A percentile compares a stretch with the other conserved stretches of the same genome.
Conservation (phyloP, 1,140 invertebrate species). For the Globodera rostochiensis region DNA sequence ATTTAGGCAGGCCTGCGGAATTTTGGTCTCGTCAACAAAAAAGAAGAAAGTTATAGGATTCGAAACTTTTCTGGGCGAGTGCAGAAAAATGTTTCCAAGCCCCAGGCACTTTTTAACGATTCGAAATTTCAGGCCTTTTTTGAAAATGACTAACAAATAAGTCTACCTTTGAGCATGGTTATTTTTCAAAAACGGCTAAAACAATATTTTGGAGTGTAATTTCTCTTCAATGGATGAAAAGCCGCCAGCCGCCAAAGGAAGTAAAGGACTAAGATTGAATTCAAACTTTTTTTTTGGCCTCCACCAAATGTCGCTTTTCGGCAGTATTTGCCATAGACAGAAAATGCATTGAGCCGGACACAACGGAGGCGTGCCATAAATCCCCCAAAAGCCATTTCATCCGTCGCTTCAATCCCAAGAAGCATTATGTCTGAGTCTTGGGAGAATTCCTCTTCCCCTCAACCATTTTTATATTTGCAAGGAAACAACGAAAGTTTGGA, state of each 20-base stretch:
- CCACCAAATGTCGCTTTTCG: neutral
- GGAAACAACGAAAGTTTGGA: neutral
- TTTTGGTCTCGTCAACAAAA: no score
- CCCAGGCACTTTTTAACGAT: no score
- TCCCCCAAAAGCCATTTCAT: neutral
- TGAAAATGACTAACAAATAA: no score
- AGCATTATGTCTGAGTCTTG: neutral
- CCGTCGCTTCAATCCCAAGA: neutral
- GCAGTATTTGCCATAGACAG: neutral
- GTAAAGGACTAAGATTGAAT: conserved; percentile 1
- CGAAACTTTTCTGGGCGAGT: no score
- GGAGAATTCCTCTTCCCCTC: neutral
- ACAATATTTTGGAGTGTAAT: neutral
- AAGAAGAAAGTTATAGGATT: no score
- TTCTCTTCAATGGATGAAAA: neutral
- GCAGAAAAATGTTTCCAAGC: no score
- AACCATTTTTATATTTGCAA: conserved; percentile 1
- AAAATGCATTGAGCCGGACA: neutral
- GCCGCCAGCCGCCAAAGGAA: neutral
- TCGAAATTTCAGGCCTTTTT: no score
- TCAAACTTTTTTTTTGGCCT: neutral
- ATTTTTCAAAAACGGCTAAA: neutral
- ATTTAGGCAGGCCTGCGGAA: no score
- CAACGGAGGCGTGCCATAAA: neutral
- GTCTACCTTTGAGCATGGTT: no score